These are phyloP conservation scores for Dendrolimus houi DNA, from an alignment of 2,888 invertebrate genomes.

Conservation along the genomic window DNA sequence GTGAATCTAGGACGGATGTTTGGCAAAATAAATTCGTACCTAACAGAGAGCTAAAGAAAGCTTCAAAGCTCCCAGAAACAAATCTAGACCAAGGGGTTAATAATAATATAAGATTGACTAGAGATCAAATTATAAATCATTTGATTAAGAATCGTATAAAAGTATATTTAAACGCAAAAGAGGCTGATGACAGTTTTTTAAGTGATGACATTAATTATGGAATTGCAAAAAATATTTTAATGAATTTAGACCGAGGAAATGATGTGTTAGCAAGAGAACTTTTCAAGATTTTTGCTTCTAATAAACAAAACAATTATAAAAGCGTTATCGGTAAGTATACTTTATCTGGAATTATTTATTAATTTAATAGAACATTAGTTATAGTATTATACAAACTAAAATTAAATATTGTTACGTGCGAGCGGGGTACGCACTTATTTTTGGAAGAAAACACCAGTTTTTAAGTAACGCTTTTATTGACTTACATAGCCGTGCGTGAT, in stretches of 20 bases:
- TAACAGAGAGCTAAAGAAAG: not conserved
- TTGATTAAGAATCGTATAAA: constrained; percentile 49
- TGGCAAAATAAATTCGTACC: not conserved
- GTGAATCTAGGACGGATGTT: not conserved
- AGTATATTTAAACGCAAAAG: constrained; percentile 38
- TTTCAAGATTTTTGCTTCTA: constrained; percentile 38
- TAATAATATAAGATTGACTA: constrained; percentile 29
- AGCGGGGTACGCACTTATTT: too few species aligned
- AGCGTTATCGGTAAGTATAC: constrained; percentile 11
- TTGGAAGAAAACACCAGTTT: too few species aligned
- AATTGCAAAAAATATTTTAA: constrained; percentile 43
- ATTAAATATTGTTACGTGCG: too few species aligned
- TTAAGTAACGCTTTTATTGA: too few species aligned
- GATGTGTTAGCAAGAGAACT: constrained; percentile 44
- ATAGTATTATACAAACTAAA: too few species aligned
- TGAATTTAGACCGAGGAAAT: constrained; percentile 43
- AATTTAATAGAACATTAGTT: too few species aligned
- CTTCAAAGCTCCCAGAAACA: constrained; percentile 3
- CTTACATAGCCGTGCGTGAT: too few species aligned
- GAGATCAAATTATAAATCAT: constrained; percentile 48
- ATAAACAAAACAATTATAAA: constrained; percentile 16
- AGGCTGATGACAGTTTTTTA: constrained; percentile 21
- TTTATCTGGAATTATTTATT: too few species aligned
- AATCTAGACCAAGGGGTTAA: constrained; percentile 3
- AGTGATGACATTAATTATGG: constrained; percentile 37